Evolutionary conservation across 2,113 vertebrate species (phyloP), one percentile per base, ranked within the genome.

Genomic region (Carassius auratus): DNA sequence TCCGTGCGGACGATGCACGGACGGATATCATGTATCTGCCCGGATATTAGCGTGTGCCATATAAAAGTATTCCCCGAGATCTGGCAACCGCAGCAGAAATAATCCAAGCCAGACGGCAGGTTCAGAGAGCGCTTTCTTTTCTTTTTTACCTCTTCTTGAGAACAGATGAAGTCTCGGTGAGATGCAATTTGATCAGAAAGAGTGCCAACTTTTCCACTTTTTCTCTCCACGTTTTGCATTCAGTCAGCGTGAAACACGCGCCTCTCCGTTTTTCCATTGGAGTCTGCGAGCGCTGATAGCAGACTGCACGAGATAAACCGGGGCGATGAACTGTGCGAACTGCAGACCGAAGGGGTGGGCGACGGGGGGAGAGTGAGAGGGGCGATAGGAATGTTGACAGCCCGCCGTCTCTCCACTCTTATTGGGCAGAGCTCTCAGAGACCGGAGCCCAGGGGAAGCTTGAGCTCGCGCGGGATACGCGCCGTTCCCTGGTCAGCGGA

Each of bases 401-500:
- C 92, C 90, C 90, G 88, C 86, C 26, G 88, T 38, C 90, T 88
- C 66, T 89, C 87, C 89, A 89, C 88, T 90, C 93, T 94, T 93
- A 95, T 94, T 96, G 95, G 94, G 92, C 88, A 94, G 90, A 92
- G 88, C 86, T 91, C 36, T 75, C 75, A 84, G 85, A 88, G 88
- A 90, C 89, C 89, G 88, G 89, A 89, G 86, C n/a, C 71, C 79
- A 86, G 80, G 84, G 81, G 83, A 52, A 75, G 89, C 91, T 86
- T 87, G 30, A 68, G 59, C 55, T 80, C 80, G 86, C 83, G 76
- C 48, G 85, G 76, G 87, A 75, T 84, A 84, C 48, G 79, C 64
- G 45, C 80, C 33, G 66, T 61, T 59, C 55, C 33, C 55, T 61
- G 76, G 57, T 79, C 76, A 79, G 76, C 38, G 19, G 33, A 61